A percentile compares a stretch with the other conserved stretches of the same genome.
Conservation (phyloP, 2,797 vertebrate species). For the Neostethus bicornis region DNA sequence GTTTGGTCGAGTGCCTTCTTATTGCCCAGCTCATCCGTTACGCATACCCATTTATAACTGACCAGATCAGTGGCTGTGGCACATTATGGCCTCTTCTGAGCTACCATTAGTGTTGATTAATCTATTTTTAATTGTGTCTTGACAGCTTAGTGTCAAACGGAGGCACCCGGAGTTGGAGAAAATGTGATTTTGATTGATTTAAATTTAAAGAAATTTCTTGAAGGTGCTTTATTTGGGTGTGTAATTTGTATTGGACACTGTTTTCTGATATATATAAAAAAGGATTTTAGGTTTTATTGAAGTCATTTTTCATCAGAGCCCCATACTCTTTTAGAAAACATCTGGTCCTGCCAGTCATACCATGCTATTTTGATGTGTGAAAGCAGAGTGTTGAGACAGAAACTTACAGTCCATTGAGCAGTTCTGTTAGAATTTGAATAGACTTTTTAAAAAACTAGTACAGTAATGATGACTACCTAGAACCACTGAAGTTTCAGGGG, state of each 20-base stretch:
- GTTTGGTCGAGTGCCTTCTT: not conserved
- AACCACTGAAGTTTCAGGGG: conserved; percentile 8
- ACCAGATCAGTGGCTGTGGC: not conserved
- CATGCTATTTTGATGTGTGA: not conserved
- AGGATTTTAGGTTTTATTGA: no score
- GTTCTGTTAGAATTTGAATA: conserved; percentile 9
- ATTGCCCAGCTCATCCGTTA: not conserved
- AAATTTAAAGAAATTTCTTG: not conserved
- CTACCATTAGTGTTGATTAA: not conserved
- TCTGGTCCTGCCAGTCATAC: conserved; percentile 7
- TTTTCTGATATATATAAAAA: not conserved
- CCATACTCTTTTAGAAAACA: conserved; percentile 6
- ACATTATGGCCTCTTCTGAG: not conserved
- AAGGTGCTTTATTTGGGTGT: not conserved
- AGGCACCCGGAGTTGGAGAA: not conserved
- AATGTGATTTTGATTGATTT: not conserved
- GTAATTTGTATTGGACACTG: not conserved
- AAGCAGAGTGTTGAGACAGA: conserved; percentile 15
- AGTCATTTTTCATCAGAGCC: conserved; percentile 2
- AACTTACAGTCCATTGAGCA: conserved; percentile 1
- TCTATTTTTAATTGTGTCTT: not conserved
- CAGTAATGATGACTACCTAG: not conserved
- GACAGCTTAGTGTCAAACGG: not conserved
- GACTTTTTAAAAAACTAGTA: not conserved
- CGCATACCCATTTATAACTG: not conserved